Evolutionary conservation across 2,797 vertebrate species (phyloP).

Genomic region (Propithecus deckenii): DNA sequence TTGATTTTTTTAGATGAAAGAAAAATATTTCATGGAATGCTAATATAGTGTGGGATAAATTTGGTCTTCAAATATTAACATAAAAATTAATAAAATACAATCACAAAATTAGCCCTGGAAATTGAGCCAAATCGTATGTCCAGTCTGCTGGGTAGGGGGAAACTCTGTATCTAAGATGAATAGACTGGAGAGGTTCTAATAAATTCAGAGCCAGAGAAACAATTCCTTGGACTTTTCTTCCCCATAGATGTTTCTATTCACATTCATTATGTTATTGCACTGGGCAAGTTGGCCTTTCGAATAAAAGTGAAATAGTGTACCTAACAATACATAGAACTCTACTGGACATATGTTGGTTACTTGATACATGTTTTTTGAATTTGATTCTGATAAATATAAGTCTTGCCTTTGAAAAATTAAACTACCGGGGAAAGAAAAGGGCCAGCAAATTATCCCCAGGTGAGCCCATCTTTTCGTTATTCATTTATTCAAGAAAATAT

Average conservation of each 20-base stretch:
- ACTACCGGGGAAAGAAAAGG: neutral
- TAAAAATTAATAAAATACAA: neutral
- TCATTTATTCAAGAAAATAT: neutral
- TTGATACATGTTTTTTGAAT: neutral
- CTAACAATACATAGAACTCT: neutral
- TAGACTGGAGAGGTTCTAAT: neutral
- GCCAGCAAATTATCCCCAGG: neutral
- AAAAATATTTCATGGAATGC: neutral
- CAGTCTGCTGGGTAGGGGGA: neutral
- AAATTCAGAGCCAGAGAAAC: neutral
- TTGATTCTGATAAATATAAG: neutral
- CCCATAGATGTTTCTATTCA: neutral
- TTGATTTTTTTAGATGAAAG: neutral
- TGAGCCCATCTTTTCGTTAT: neutral
- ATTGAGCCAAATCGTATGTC: neutral
- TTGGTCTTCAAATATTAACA: neutral
- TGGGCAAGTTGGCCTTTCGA: neutral
- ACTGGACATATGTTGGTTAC: neutral
- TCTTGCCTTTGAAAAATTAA: neutral
- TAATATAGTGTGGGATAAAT: neutral
- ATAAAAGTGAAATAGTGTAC: neutral
- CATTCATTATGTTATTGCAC: neutral
- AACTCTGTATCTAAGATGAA: neutral
- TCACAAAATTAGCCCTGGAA: neutral
- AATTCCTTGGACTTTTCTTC: neutral